These are phyloP conservation scores for Chitala chitala DNA, from an alignment of 2,113 vertebrate genomes.

Conservation along the genomic window DNA sequence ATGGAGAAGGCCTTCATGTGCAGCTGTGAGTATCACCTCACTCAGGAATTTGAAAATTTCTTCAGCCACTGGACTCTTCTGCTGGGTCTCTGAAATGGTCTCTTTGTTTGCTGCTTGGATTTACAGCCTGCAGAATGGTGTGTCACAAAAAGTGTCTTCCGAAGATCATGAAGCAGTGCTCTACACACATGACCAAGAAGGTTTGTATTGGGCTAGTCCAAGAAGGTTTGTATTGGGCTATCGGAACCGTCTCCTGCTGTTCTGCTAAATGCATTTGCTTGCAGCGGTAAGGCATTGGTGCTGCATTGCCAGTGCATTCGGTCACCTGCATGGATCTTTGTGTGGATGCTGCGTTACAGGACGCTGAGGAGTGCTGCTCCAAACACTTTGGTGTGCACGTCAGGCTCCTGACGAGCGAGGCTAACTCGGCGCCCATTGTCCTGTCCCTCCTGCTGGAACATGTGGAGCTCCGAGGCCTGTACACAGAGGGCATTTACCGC, in stretches of 20 bases:
- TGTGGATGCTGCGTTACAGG: conserved; percentile 36
- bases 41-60: neutral
- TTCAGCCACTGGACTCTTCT: neutral
- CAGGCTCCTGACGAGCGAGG: conserved; percentile 67
- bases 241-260: no score
- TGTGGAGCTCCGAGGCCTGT: conserved; percentile 87
- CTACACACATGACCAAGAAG: conserved; percentile 62
- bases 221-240: no score
- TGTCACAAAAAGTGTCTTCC: conserved; percentile 91
- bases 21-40: conserved; percentile 66
- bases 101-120: neutral
- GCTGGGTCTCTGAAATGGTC: neutral
- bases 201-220: conserved; percentile 49
- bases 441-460: conserved; percentile 82
- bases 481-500: conserved; percentile 93
- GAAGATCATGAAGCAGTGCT: conserved; percentile 77
- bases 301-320: no score
- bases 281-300: no score
- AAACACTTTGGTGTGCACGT: conserved; percentile 83
- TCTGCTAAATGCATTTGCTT: no score
- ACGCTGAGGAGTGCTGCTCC: conserved; percentile 48
- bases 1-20: conserved; percentile 96
- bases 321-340: neutral
- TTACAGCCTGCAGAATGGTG: conserved; percentile 83
- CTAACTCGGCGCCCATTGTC: conserved; percentile 73